Conservation (phyloP, 2,113 vertebrate genomes). For the Oncorhynchus keta region DNA sequence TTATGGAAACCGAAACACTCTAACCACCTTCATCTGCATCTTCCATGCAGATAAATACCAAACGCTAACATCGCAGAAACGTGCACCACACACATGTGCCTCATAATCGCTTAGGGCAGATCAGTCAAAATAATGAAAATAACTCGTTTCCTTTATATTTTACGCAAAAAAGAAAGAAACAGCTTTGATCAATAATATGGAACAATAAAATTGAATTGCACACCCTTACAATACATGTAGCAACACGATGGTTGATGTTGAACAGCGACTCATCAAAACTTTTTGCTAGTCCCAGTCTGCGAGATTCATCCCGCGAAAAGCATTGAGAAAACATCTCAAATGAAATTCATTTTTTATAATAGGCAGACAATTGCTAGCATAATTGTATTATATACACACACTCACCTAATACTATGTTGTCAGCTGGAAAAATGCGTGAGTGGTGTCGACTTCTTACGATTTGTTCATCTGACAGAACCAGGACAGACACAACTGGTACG, state of each 20-base stretch:
- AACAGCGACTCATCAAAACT: not conserved
- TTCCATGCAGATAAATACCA: too few species aligned
- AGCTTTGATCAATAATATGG: too few species aligned
- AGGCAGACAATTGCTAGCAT: not conserved
- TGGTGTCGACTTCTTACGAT: not conserved
- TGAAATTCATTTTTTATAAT: not conserved
- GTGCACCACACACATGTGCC: too few species aligned
- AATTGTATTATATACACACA: not conserved
- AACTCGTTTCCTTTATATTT: too few species aligned
- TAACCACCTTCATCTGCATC: too few species aligned
- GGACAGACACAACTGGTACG: not conserved
- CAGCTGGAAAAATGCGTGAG: not conserved
- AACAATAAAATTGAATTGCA: too few species aligned
- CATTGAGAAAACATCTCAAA: not conserved
- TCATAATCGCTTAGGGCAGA: too few species aligned
- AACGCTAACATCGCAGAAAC: too few species aligned
- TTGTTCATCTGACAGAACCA: not conserved
- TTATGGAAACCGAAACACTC: too few species aligned
- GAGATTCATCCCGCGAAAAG: not conserved
- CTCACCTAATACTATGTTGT: not conserved
- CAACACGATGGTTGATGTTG: not conserved
- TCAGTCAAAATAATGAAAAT: too few species aligned
- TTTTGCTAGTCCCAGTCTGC: not conserved
- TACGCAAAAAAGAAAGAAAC: too few species aligned
- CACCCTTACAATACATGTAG: not conserved